Conservation (phyloP, 2,797 vertebrate species). For the Hydrocynus forskahlii region DNA sequence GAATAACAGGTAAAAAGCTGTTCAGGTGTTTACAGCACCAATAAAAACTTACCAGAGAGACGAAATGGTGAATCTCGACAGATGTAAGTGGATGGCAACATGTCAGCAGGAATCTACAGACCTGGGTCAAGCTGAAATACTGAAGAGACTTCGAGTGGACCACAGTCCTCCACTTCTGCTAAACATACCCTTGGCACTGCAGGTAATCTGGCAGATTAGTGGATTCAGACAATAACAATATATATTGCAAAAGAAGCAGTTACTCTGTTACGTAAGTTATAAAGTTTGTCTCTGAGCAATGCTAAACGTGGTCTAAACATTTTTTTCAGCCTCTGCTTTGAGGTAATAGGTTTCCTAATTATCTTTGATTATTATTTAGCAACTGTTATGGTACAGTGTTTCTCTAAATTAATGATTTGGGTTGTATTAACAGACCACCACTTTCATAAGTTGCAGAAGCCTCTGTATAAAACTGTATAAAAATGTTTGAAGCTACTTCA, state of each 20-base stretch:
- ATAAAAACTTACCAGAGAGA: constrained; percentile 5
- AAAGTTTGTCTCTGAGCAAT: not conserved
- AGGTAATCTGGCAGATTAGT: constrained; percentile 47
- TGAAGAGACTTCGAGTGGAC: constrained; percentile 42
- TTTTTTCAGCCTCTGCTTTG: not conserved
- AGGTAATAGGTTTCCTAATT: too few relatives aligned
- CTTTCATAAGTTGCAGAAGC: too few relatives aligned
- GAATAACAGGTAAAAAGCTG: not conserved
- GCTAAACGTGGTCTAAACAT: not conserved
- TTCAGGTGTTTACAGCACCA: not conserved
- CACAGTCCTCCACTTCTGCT: constrained; percentile 46
- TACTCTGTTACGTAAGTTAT: not conserved
- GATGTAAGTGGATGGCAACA: not conserved
- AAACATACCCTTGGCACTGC: constrained; percentile 60
- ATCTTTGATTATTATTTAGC: too few relatives aligned
- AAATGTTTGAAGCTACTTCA: too few relatives aligned
- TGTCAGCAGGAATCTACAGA: constrained; percentile 33
- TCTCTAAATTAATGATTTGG: too few relatives aligned
- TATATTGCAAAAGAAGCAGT: not conserved
- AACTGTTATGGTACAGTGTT: too few relatives aligned
- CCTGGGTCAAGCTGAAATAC: not conserved
- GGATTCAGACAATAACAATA: not conserved
- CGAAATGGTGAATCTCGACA: constrained; percentile 7
- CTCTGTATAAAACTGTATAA: too few relatives aligned
- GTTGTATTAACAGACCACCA: too few relatives aligned